These are phyloP conservation scores for Phrynocephalus versicolor DNA, from an alignment of 2,113 vertebrate species.

Conservation along the genomic window DNA sequence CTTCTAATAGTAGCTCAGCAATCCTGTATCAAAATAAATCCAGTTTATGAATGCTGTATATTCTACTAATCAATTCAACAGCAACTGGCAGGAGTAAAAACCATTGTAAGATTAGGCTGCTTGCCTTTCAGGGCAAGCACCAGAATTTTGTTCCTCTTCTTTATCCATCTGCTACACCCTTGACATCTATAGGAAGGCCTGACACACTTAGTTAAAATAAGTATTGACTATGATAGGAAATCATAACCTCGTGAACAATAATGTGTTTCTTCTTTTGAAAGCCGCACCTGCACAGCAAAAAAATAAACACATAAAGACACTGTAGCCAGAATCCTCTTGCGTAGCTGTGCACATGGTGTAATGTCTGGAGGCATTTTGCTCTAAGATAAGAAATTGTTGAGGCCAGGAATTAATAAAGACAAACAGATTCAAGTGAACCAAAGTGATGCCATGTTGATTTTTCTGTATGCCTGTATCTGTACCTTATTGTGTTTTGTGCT, in stretches of 20 bases:
- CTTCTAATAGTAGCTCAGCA: not conserved
- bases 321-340: no score
- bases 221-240: not conserved
- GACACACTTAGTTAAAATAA: not conserved
- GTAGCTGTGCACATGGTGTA: not conserved
- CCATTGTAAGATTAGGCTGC: not conserved
- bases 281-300: not conserved
- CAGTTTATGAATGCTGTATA: not conserved
- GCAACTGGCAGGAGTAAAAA: not conserved
- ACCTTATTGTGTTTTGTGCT: no score
- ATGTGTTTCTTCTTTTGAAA: not conserved
- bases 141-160: not conserved
- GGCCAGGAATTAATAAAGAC: no score
- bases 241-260: not conserved
- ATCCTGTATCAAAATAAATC: slow-evolving; percentile 7
- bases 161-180: not conserved
- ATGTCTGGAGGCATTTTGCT: not conserved
- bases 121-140: not conserved
- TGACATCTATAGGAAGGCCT: not conserved
- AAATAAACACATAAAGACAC: not conserved
- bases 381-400: no score
- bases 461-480: no score
- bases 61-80: slow-evolving; percentile 16
- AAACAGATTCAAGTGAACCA: no score
- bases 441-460: no score